A percentile compares a stretch with the other conserved stretches of the same genome.
Evolutionary conservation across 2,888 invertebrate species (phyloP).

Genomic region (Emesis russula): DNA sequence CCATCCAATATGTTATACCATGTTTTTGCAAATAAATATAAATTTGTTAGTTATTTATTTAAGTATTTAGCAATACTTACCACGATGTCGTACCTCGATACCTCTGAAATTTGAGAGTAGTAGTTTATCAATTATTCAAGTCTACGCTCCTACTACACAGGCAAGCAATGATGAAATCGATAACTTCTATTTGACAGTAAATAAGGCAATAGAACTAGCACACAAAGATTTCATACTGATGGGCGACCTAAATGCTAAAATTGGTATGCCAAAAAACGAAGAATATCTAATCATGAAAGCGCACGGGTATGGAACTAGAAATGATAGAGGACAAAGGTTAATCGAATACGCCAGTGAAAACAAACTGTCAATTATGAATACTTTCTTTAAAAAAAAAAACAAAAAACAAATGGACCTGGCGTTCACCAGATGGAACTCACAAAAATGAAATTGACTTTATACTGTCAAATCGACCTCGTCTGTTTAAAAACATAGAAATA

Average conservation of each 20-base stretch:
- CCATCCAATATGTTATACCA: too few relatives aligned
- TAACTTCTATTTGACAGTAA: conserved; percentile 56
- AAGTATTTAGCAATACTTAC: too few relatives aligned
- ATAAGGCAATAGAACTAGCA: conserved; percentile 61
- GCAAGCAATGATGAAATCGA: conserved; percentile 67
- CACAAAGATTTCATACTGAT: conserved; percentile 69
- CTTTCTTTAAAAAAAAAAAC: conserved; percentile 56
- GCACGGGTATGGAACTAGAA: conserved; percentile 79
- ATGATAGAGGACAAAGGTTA: conserved; percentile 80
- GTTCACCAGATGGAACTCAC: conserved; percentile 54
- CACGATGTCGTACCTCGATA: too few relatives aligned
- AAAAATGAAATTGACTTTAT: conserved; percentile 61
- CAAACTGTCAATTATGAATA: conserved; percentile 51
- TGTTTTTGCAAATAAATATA: too few relatives aligned
- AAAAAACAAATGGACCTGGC: conserved; percentile 81
- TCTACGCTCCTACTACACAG: conserved; percentile 73
- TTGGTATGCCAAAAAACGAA: conserved; percentile 4
- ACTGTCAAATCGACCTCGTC: conserved; percentile 39
- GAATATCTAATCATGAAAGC: conserved; percentile 67
- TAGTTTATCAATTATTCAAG: conserved; percentile 56
- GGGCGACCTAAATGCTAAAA: conserved; percentile 60
- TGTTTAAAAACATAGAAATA: conserved; percentile 43
- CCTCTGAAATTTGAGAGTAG: background rate
- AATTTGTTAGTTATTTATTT: too few relatives aligned
- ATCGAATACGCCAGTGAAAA: conserved; percentile 82